Evolutionary conservation across 2,113 vertebrate species (phyloP), one percentile per base, ranked within the genome.

Genomic region (Peromyscus polionotus): DNA sequence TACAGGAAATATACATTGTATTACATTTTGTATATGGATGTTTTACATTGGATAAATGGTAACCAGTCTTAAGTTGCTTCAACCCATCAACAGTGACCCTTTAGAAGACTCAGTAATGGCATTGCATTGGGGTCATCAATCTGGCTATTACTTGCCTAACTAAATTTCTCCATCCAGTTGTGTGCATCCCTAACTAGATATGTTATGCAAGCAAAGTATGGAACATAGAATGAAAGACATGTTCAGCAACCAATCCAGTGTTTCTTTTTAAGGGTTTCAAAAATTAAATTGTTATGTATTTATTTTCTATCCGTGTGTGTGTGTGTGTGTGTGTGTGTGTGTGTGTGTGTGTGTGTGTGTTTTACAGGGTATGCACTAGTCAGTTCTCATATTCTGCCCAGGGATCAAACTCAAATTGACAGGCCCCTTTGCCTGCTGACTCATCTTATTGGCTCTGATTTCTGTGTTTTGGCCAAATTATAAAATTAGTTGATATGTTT

Each of bases 201-300:
- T 93, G 89, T 77, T 31, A 88, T 1, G 24, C 20, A 54, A 91
- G n/a, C 90, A 88, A 84, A 96, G 28, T 84, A 28, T n/a, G 51
- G 28, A 76, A 14, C 22, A 67, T 39, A 13, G 10, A 42, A 36
- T 57, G 81, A 68, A n/a, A 93, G 45, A 83, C 0, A 51, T 31
- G 65, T 42, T 93, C 39, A 94, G 9, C 22, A 68, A 17, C 14
- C 81, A 81, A 5, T 39, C 48, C 79, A 24, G 2, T 70, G 33
- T 88, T 86, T n/a, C 65, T 24, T 72, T 54, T n/a, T 22, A 48
- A 87, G 4, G 24, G 36, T 54, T 81, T 86, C 6, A 26, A 57
- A 61, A 36, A 24, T 51, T 36, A 36, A 7, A 39, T 39, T 61
- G 22, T 33, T 48, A 7, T 33, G 3, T 87, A 67, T 87, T 51